Conservation (phyloP, 2,888 invertebrate genomes). For the Desoria tigrina region DNA sequence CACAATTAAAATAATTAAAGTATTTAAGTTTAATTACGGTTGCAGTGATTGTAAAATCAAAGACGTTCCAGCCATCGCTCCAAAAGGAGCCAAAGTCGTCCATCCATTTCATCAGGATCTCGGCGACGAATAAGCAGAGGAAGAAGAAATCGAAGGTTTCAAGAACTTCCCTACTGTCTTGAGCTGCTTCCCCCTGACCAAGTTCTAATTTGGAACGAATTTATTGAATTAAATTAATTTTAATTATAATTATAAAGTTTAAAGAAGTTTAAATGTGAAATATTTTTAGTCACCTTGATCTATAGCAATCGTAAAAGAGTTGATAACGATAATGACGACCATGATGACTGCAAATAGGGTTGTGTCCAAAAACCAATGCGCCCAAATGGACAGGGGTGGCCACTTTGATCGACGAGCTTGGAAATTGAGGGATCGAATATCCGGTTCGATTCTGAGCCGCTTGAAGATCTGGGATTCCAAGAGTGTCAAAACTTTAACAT, state of each 20-base stretch:
- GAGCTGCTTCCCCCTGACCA: conserved; percentile 24
- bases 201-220: conserved; percentile 17
- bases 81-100: conserved; percentile 49
- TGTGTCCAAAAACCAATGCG: conserved; percentile 48
- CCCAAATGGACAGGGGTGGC: conserved; percentile 49
- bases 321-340: conserved; percentile 46
- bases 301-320: conserved; percentile 41
- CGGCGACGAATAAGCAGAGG: conserved; percentile 45
- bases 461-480: conserved; percentile 4
- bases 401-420: conserved; percentile 38
- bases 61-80: conserved; percentile 48
- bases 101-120: conserved; percentile 49
- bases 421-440: conserved; percentile 45
- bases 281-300: conserved; percentile 35
- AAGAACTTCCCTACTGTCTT: conserved; percentile 17
- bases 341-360: conserved; percentile 37
- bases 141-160: conserved; percentile 48
- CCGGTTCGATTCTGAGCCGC: conserved; percentile 22
- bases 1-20: neutral
- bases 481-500: too few relatives aligned
- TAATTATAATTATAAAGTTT: too few relatives aligned
- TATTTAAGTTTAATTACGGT: conserved; percentile 27
- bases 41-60: conserved; percentile 45
- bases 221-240: too few relatives aligned
- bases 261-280: too few relatives aligned